Base-by-base conservation (phyloP, 2,113 vertebrate species). In the Gallinago media region DNA sequence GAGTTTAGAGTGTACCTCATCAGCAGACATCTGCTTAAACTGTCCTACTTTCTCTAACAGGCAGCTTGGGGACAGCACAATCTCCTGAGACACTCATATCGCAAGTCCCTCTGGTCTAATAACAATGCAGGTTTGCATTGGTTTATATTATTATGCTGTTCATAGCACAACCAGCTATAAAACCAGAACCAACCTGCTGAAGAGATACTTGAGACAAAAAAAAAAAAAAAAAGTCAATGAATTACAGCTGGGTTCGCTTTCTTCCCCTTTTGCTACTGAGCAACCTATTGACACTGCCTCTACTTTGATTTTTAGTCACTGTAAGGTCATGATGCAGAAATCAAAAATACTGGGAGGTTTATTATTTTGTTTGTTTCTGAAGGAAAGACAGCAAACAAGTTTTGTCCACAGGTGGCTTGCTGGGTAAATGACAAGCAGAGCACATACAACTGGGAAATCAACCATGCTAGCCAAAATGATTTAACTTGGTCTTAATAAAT, bases 401-500 rank as follows among this genome's bases (percentile, higher is more conserved):
- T 16, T 31, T 15, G 16, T 40, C 31, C 38, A 38, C 11, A 26
- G 9, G 32, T 63, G 40, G 63, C 66, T 15, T 83, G 27, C 46
- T 80, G 52, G 29, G 26, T 87, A 87, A 93, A 77, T 6, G 32
- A 68, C 66, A 84, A 63, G 62, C 22, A 63, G 56, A 68, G 27
- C 50, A 32, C 40, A 21, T n/a, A 13, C 22, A 86, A 56, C 47
- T 66, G 56, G 63, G 86, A 75, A 85, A 96, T 72, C 88, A 94
- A 50, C 82, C 83, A 94, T 42, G 56, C 47, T 74, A 88, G 77
- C 63, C 81, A 95, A 88, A 91, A 94, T 84, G 27, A 94, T 89
- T 89, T 95, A 91, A 94, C 70, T 91, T 93, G 68, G 90, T 92
- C 79, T 96, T 88, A 88, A 93, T 97, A 96, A 97, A 98, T 97